Base-by-base conservation (phyloP, 2,113 vertebrate species). In the Lanius ludovicianus region DNA sequence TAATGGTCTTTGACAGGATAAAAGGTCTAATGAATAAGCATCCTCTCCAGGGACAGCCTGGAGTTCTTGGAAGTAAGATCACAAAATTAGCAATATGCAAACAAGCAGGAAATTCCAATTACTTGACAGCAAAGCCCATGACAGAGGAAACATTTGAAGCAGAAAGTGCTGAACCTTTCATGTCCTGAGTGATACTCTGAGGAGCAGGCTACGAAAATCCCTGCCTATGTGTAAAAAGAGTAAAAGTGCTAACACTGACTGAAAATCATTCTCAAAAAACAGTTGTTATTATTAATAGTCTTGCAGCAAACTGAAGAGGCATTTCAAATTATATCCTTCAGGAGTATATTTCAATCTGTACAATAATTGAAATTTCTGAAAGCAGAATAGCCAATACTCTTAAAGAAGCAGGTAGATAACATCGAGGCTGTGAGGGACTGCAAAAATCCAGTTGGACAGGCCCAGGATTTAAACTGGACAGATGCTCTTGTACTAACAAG, bases 41-140 rank as follows among this genome's bases (percentile, higher is more conserved):
- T 30, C 31, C 52, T 95, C 93, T 88, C 89, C 64, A 87, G 89
- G 76, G 89, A 70, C 79, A 84, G 64, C 77, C 73, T 0, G 0
- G 64, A 93, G 73, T 63, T 90, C 91, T 84, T 8, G 3, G 49
- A 95, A 96, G 50, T 49, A 92, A 83, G 63, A 95, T 89, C 80
- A 81, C 64, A 91, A 83, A 92, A 89, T 90, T 71, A 93, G 80
- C 27, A 67, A 93, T 68, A 89, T 53, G 80, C 77, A 95, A 95
- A 97, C 76, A 92, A 93, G 86, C 76, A 92, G 89, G 84, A 93
- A 95, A 95, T 95, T 75, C 80, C 73, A 75, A 95, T 90, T 97
- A 87, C 68, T 92, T 8, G 2, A 82, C 71, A 78, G 80, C 68
- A 89, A 71, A 71, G 62, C 56, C 28, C 39, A 28, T 5, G 35